Conservation (phyloP, 1,140 invertebrate species). For the Hypsibius dujardini region DNA sequence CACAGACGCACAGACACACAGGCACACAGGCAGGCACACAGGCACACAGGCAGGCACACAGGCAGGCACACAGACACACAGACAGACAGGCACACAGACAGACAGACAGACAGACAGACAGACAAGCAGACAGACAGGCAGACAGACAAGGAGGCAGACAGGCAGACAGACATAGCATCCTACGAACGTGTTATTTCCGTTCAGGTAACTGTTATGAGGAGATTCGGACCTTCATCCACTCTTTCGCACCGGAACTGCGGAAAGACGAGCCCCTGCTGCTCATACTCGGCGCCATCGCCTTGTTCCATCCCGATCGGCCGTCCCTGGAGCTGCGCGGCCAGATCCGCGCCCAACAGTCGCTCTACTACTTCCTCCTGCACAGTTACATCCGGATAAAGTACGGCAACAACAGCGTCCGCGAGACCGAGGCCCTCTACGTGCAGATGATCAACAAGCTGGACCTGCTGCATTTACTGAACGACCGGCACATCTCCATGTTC, state of each 20-base stretch:
- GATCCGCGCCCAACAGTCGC: background rate
- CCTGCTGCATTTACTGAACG: slow-evolving; percentile 63
- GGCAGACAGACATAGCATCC: too few relatives aligned
- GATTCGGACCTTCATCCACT: slow-evolving; percentile 57
- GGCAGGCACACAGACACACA: too few relatives aligned
- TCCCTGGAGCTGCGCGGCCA: slow-evolving; percentile 25
- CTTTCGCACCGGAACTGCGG: slow-evolving; percentile 58
- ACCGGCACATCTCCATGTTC: slow-evolving; percentile 67
- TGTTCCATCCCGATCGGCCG: slow-evolving; percentile 63
- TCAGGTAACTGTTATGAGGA: slow-evolving; percentile 65
- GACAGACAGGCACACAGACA: too few relatives aligned
- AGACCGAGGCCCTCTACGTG: slow-evolving; percentile 62
- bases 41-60: too few relatives aligned
- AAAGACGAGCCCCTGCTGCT: slow-evolving; percentile 70
- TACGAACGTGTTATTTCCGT: too few relatives aligned
- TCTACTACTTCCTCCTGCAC: slow-evolving; percentile 13
- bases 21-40: too few relatives aligned
- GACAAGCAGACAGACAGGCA: too few relatives aligned
- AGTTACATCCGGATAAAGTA: slow-evolving; percentile 19
- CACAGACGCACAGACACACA: too few relatives aligned
- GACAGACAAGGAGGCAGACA: too few relatives aligned
- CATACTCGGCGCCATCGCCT: slow-evolving; percentile 65
- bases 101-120: too few relatives aligned
- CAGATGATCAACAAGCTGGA: slow-evolving; percentile 69
- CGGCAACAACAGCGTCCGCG: slow-evolving; percentile 27